Conservation (phyloP, 2,113 vertebrate genomes). For the Gymnarchus niloticus region DNA sequence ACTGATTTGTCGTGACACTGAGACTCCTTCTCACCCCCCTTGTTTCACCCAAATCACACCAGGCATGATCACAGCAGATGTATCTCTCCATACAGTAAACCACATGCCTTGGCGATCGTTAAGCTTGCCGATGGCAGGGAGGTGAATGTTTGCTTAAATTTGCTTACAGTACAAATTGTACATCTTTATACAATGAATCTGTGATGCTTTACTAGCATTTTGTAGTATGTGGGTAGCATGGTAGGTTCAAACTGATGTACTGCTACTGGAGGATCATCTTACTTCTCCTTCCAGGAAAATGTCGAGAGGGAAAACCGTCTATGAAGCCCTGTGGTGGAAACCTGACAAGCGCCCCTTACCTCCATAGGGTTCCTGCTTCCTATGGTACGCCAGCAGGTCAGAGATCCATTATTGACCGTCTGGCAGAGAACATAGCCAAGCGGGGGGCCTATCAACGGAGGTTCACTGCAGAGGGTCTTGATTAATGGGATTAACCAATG, state of each 20-base stretch:
- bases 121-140: neutral
- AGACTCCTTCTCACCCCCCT: no score
- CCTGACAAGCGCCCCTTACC: neutral
- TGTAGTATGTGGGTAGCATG: neutral
- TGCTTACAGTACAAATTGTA: neutral
- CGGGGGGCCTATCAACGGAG: constrained; percentile 68
- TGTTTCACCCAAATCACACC: neutral
- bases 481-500: constrained; percentile 72
- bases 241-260: neutral
- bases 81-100: neutral
- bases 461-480: constrained; percentile 58
- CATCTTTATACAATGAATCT: neutral
- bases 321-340: neutral
- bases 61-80: neutral
- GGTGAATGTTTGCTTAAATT: neutral
- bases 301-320: neutral
- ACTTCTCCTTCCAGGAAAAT: neutral
- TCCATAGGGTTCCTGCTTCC: neutral
- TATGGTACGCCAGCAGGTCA: constrained; percentile 34
- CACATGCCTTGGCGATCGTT: neutral
- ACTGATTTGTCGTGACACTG: neutral
- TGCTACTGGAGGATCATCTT: neutral
- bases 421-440: constrained; percentile 67
- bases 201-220: neutral
- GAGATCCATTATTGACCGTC: constrained; percentile 78